These are phyloP conservation scores for Alces alces DNA, from an alignment of 2,113 vertebrate species.

Conservation along the genomic window DNA sequence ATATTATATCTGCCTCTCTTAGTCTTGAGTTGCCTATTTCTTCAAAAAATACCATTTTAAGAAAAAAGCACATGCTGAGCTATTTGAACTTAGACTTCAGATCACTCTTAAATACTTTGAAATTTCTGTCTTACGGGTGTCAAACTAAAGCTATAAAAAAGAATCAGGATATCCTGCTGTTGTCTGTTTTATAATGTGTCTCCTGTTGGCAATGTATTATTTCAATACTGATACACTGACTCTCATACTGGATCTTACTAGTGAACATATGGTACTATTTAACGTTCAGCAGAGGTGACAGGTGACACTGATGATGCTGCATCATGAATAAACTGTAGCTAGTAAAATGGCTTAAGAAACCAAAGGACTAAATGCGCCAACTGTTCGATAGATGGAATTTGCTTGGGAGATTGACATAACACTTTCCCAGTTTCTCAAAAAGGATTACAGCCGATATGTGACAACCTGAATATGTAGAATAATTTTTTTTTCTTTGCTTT, in stretches of 20 bases:
- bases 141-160: background rate
- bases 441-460: background rate
- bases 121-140: background rate
- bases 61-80: background rate
- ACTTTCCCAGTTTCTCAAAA: constrained; percentile 23
- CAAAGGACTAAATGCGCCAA: constrained; percentile 3
- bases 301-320: background rate
- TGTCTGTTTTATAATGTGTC: background rate
- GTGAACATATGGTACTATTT: background rate
- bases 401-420: background rate
- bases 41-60: background rate
- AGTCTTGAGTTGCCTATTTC: background rate
- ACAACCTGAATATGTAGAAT: background rate
- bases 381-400: background rate
- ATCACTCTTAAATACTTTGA: background rate
- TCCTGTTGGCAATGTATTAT: background rate
- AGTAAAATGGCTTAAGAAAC: background rate
- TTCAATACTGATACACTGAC: background rate
- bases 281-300: background rate
- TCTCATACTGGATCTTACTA: constrained; percentile 1
- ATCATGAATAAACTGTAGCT: constrained; percentile 1
- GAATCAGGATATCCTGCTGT: background rate
- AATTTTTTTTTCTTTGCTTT: background rate
- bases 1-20: background rate
- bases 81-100: background rate